Evolutionary conservation across 2,797 vertebrate genomes (phyloP), one percentile per base, ranked within the genome.

Genomic region (Euthynnus affinis): DNA sequence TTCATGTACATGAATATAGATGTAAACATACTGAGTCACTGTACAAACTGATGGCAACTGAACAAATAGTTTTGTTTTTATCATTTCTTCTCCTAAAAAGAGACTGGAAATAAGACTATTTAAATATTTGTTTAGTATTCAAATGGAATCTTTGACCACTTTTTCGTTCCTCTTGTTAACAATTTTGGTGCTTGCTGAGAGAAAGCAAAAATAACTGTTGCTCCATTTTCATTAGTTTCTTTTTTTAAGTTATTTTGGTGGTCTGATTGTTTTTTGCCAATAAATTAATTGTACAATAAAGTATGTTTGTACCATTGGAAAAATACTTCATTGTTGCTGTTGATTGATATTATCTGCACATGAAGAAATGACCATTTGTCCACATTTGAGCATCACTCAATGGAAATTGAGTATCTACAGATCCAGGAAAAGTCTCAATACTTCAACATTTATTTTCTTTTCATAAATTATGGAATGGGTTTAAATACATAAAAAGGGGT

Each of bases 261-360:
- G 91, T 95, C 92, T 95, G 93, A 88, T 55, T 63, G 90, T 83
- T 87, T 82, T 93, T 78, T 94, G 95, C 94, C 95, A 96, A 93
- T 96, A 94, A 95, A 95, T 96, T 96, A 95, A 96, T 95, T 96
- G 96, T 96, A 94, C 92, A 96, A 94, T 95, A 95, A 96, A 96
- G 95, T 95, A 95, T 95, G 95, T 96, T 96, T 96, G 95, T 96
- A 95, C 94, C 92, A 94, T 95, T 95, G 93, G 90, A 91, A 92
- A 91, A 92, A 90, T 86, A 78, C 52, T 66, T 20, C 7, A 53
- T 58, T 72, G 74, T 72, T 65, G 52, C 58, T 22, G n/a, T 49
- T 76, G 9, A 32, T 83, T 66, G 40, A 42, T 63, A 74, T 73
- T 73, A 61, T 56, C 49, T 61, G 59, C 44, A 62, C 65, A n/a